These are phyloP conservation scores for Eulemur albifrons DNA, from an alignment of 2,797 vertebrate species.

Conservation along the genomic window DNA sequence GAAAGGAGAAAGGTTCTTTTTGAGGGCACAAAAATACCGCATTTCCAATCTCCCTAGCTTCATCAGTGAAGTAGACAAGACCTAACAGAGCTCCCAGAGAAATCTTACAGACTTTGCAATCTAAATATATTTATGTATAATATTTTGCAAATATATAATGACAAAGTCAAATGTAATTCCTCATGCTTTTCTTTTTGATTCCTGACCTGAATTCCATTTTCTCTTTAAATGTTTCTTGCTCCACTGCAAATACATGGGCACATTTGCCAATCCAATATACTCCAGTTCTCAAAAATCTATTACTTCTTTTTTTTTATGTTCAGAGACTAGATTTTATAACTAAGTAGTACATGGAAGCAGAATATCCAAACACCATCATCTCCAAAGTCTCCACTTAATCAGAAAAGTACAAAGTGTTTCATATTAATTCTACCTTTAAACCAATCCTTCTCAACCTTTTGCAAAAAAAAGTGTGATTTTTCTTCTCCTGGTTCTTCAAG, in stretches of 20 bases:
- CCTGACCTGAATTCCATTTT: constrained; percentile 20
- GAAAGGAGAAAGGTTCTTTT: not conserved
- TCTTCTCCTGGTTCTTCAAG: not conserved
- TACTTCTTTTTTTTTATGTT: not conserved
- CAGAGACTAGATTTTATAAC: not conserved
- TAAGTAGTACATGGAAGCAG: not conserved
- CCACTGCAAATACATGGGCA: not conserved
- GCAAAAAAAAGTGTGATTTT: not conserved
- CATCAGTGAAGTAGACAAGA: not conserved
- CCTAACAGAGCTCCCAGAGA: not conserved
- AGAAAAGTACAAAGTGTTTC: not conserved
- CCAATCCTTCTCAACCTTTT: not conserved
- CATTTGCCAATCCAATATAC: not conserved
- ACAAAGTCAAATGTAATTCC: not conserved
- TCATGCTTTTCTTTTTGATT: not conserved
- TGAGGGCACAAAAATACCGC: constrained; percentile 23
- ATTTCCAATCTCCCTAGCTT: constrained; percentile 2
- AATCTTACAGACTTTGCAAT: not conserved
- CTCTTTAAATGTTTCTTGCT: not conserved
- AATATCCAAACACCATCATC: not conserved
- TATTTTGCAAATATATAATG: not conserved
- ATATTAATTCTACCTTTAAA: not conserved
- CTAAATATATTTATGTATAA: not conserved
- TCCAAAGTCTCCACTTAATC: not conserved
- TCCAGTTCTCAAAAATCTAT: not conserved